These are phyloP conservation scores for Cepaea nemoralis DNA, from an alignment of 1,140 invertebrate genomes.

Conservation along the genomic window DNA sequence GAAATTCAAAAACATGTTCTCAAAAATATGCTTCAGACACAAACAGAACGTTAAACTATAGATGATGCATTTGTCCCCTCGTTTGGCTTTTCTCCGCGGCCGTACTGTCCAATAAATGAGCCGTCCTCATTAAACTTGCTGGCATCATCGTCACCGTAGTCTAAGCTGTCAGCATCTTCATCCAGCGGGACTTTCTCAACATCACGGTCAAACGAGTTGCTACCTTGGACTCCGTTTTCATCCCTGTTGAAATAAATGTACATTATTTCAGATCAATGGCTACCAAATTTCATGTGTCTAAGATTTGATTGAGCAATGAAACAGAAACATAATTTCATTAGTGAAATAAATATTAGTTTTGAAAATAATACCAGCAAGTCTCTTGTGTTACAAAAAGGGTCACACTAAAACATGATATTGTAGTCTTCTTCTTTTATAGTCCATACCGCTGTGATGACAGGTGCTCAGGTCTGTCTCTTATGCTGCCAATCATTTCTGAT, in stretches of 20 bases:
- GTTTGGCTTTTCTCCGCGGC: slow-evolving; percentile 36
- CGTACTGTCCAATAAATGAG: slow-evolving; percentile 97
- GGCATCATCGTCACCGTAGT: slow-evolving; percentile 97
- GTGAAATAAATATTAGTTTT: too few species aligned
- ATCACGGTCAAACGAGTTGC: slow-evolving; percentile 58
- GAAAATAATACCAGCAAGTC: too few species aligned
- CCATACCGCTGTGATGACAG: too few species aligned
- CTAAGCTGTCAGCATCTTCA: slow-evolving; percentile 87
- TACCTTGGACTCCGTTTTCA: slow-evolving; percentile 51
- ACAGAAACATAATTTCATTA: too few species aligned
- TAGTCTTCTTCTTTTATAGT: too few species aligned
- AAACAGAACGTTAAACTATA: slow-evolving; percentile 43
- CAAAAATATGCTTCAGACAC: not conserved
- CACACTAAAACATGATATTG: too few species aligned
- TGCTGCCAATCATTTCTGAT: too few species aligned
- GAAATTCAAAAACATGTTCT: not conserved
- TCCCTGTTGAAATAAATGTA: slow-evolving; percentile 42
- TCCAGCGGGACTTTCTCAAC: slow-evolving; percentile 59
- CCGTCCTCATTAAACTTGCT: slow-evolving; percentile 95
- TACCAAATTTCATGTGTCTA: too few species aligned
- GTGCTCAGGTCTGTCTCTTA: too few species aligned
- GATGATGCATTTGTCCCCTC: slow-evolving; percentile 44
- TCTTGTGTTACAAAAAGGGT: too few species aligned
- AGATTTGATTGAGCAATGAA: too few species aligned
- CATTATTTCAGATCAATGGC: too few species aligned